Percentiles rank a stretch among this genome's conserved stretches.
Evolutionary conservation across 2,888 invertebrate species (phyloP).

Genomic region (Platypus cylindrus): DNA sequence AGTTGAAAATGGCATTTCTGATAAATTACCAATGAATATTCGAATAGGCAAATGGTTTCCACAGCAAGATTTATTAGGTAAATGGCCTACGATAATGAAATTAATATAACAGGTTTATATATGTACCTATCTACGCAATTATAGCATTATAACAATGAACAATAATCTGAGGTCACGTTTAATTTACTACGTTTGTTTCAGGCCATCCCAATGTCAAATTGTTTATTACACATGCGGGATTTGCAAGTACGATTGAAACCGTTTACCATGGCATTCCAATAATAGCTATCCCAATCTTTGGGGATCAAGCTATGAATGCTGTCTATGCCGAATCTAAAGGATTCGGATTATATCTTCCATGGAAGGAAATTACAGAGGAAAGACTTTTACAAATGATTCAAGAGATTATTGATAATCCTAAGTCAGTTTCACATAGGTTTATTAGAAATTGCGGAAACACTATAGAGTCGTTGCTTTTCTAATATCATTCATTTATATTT

Average conservation of each 20-base stretch:
- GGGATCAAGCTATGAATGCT: conserved; percentile 40
- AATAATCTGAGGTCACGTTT: background rate
- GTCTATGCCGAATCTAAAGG: conserved; percentile 32
- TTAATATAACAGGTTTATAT: too few relatives aligned
- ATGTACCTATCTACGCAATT: too few relatives aligned
- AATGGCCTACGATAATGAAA: too few relatives aligned
- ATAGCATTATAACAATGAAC: background rate
- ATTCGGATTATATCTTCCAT: conserved; percentile 27
- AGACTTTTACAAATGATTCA: conserved; percentile 5
- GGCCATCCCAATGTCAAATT: conserved; percentile 42
- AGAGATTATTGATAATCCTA: conserved; percentile 12
- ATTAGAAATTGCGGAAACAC: conserved; percentile 1
- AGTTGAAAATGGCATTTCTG: conserved; percentile 30
- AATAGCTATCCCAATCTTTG: conserved; percentile 40
- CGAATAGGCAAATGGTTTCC: conserved; percentile 25
- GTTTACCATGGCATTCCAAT: conserved; percentile 40
- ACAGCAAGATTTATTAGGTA: conserved; percentile 24
- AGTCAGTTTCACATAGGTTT: conserved; percentile 5
- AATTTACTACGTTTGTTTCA: conserved; percentile 17
- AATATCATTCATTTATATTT: conserved; percentile 5
- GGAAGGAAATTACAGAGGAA: conserved; percentile 28
- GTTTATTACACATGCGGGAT: conserved; percentile 48
- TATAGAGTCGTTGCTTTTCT: background rate
- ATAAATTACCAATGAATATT: conserved; percentile 29
- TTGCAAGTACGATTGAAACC: conserved; percentile 44